phyloP scores from a whole-genome alignment of 1,140 invertebrate genomes.

The Euwallacea similis region DNA sequence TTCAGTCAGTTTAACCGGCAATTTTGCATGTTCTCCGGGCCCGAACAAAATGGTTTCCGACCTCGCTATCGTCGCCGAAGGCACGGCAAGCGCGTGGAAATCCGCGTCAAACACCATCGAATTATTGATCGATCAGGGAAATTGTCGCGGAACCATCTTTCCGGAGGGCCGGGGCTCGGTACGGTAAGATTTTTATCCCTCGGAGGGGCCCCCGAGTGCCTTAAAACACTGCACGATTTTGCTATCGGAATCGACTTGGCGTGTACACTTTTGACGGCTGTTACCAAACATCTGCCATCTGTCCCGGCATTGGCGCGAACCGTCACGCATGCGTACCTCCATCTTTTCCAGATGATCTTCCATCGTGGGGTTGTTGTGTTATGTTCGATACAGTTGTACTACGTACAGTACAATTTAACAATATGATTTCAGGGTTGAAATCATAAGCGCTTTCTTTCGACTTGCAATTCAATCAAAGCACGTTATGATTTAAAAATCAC shows the following conservation, averaged over 20 bases:
- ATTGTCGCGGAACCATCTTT: constrained; percentile 23
- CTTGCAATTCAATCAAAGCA: too few species aligned
- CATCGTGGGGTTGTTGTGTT: too few species aligned
- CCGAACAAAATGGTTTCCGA: constrained; percentile 53
- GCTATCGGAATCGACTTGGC: constrained; percentile 23
- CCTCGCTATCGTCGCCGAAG: constrained; percentile 41
- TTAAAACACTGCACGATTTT: constrained; percentile 34
- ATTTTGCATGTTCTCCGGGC: constrained; percentile 47
- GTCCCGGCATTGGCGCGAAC: constrained; percentile 54
- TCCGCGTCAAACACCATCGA: constrained; percentile 43
- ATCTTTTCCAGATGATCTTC: constrained; percentile 48
- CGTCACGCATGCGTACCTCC: constrained; percentile 46
- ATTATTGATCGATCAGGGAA: constrained; percentile 25
- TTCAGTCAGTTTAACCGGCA: constrained; percentile 39
- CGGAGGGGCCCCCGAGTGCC: constrained; percentile 20
- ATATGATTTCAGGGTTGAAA: too few species aligned
- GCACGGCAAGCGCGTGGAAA: constrained; percentile 42
- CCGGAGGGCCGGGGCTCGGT: background rate
- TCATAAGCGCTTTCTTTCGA: too few species aligned
- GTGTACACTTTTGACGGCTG: constrained; percentile 41
- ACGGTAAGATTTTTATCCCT: constrained; percentile 12
- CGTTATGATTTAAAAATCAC: too few species aligned
- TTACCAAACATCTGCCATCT: constrained; percentile 55
- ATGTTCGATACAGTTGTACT: too few species aligned
- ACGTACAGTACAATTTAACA: too few species aligned